Evolutionary conservation across 2,888 invertebrate genomes (phyloP), one percentile per base, ranked within the genome.

Genomic region (Phalera bucephala): DNA sequence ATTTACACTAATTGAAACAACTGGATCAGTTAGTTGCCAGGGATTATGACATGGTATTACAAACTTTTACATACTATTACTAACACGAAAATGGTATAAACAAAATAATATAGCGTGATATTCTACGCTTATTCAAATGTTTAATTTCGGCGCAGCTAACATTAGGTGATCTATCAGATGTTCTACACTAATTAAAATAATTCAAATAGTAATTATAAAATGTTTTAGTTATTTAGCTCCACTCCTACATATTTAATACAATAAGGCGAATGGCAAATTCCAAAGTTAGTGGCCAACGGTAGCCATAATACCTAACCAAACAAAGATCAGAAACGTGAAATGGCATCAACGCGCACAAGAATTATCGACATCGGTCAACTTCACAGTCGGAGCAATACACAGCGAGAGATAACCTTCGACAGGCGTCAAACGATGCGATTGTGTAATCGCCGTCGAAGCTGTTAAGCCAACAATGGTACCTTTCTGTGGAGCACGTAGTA

Each of bases 401-500:
- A 50, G 46, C 27, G 31, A 41, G 49, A 69, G 80, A 83, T 80
- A 79, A 79, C 81, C 80, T 82, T 78, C 72, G 64, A 64, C 65
- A 59, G 58, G 63, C 76, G 72, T 74, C 69, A 73, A 78, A 75
- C 71, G 74, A 71, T 62, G 68, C 73, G 67, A 74, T 80, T 80
- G 79, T 82, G 77, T 75, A 80, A 80, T 73, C 61, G 65, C 58
- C 66, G 57, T 58, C 55, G 47, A 64, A 75, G 72, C 66, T 72
- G 79, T 78, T 79, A 74, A 70, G 64, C 66, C 68, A 78, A 84
- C 84, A 83, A 84, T 77, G 72, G 71, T 60, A 70, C 72, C 78
- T 75, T 77, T 81, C 74, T 76, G 70, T 65, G 56, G 64, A 61
- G 69, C 67, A 68, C 70, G 69, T 62, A 69, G 77, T 85, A 84